These are phyloP conservation scores for Leucania comma DNA, from an alignment of 2,888 invertebrate species.

Conservation along the genomic window DNA sequence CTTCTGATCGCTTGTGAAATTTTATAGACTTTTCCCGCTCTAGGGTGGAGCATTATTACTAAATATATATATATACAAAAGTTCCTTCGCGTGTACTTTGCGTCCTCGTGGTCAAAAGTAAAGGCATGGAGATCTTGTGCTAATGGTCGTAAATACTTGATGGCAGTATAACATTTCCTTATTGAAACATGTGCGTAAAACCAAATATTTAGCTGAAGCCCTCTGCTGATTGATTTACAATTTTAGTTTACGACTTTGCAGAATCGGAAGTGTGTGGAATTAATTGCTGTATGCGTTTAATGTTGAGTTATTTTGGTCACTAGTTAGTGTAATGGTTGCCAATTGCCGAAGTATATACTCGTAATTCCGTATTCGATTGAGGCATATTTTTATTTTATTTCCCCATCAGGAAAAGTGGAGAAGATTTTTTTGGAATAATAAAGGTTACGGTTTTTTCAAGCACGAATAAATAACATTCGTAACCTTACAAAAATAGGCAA, in stretches of 20 bases:
- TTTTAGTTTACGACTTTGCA: conserved; percentile 51
- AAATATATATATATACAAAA: no score
- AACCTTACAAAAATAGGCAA: not conserved
- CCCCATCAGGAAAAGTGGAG: no score
- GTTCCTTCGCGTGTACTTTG: no score
- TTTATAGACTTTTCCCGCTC: no score
- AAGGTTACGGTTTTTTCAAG: no score
- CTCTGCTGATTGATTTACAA: conserved; percentile 41
- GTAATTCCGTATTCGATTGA: not conserved
- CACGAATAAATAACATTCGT: no score
- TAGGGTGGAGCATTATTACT: no score
- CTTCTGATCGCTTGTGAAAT: no score
- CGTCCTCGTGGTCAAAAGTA: no score
- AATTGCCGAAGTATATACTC: not conserved
- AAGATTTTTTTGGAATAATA: no score
- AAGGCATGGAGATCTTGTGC: no score
- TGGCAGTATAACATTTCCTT: conserved; percentile 38
- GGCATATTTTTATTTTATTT: no score
- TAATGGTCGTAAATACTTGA: conserved; percentile 16
- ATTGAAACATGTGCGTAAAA: conserved; percentile 42
- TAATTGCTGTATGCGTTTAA: conserved; percentile 47
- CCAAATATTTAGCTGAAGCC: conserved; percentile 49
- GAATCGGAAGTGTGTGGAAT: conserved; percentile 47
- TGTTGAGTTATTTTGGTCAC: conserved; percentile 36
- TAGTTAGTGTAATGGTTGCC: conserved; percentile 1